phyloP scores from a whole-genome alignment of 2,797 vertebrate genomes.

The Tapera naevia region DNA sequence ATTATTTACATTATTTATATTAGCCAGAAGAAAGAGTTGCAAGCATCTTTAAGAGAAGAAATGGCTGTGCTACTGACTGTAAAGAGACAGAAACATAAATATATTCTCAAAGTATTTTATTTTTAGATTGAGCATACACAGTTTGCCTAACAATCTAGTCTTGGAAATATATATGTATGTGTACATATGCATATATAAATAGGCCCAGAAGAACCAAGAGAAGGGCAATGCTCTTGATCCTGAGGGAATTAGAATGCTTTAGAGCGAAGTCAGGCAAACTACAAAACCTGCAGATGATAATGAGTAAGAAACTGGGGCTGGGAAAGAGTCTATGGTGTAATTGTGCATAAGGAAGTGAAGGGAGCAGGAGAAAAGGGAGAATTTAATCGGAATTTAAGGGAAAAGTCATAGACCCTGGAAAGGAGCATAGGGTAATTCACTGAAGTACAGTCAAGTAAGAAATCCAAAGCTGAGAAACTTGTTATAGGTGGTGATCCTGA shows the following conservation, averaged over 20 bases:
- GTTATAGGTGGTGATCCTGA: slow-evolving; percentile 40
- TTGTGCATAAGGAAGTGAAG: background rate
- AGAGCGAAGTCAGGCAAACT: background rate
- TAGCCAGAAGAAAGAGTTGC: slow-evolving; percentile 39
- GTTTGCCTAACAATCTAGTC: background rate
- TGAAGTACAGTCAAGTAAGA: slow-evolving; percentile 3
- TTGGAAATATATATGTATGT: background rate
- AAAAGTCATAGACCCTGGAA: background rate
- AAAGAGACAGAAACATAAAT: background rate
- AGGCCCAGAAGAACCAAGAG: background rate
- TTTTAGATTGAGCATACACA: background rate
- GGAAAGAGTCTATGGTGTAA: background rate
- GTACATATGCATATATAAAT: background rate
- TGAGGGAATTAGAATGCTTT: background rate
- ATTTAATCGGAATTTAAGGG: background rate
- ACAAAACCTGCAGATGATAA: background rate
- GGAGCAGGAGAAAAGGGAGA: background rate
- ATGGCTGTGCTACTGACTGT: background rate
- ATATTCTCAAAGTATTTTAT: background rate
- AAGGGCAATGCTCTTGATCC: background rate
- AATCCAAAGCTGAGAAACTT: slow-evolving; percentile 1
- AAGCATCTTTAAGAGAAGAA: slow-evolving; percentile 42
- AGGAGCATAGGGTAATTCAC: background rate
- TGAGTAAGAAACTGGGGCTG: background rate
- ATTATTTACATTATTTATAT: slow-evolving; percentile 67